Evolutionary conservation across 2,113 vertebrate genomes (phyloP), one percentile per base, ranked within the genome.

Genomic region (Sakesphorus luctuosus): DNA sequence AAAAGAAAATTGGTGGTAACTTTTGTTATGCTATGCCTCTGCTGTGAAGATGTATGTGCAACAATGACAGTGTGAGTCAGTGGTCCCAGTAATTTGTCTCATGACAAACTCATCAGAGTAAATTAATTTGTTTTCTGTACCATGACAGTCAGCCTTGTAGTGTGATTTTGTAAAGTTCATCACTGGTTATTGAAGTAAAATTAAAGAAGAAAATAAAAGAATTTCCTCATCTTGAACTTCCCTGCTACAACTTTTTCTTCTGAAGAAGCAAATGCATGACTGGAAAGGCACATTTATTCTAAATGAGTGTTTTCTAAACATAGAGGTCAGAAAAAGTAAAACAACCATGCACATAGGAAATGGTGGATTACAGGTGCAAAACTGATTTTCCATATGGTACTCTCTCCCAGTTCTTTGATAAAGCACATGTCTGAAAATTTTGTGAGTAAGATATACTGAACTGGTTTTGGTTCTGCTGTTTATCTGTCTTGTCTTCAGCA

Each of bases 81-180:
- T 83, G 49, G 74, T 93, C 66, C 66, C 59, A 58, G 47, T 92
- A 75, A 93, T 96, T 85, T 69, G 26, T 87, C 67, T 87, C 63
- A 74, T 88, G 72, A 92, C 65, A 94, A 40, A 83, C 69, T 84
- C 49, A 43, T 76, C 78, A 85, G 75, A 65, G 50, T 66, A 87
- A 91, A 76, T 85, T 53, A 50, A 79, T 73, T 79, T 12, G 17
- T 87, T 73, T 91, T 89, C 58, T 89, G 43, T 84, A 73, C 63
- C 11, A 28, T 40, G 18, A 40, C 61, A 89, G 47, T 86, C 86
- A 74, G 38, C 52, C 52, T 77, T 89, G 13, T 76, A 84, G 58
- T 82, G 66, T 50, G 58, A 85, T 95, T 96, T 91, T 82, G 29
- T 50, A 77, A 76, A 78, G 95, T 58, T 73, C 8, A 55, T 72